Percentiles rank a stretch among this genome's conserved stretches.
Evolutionary conservation across 1,140 invertebrate species (phyloP).

Genomic region (Nixonia krombeini): DNA sequence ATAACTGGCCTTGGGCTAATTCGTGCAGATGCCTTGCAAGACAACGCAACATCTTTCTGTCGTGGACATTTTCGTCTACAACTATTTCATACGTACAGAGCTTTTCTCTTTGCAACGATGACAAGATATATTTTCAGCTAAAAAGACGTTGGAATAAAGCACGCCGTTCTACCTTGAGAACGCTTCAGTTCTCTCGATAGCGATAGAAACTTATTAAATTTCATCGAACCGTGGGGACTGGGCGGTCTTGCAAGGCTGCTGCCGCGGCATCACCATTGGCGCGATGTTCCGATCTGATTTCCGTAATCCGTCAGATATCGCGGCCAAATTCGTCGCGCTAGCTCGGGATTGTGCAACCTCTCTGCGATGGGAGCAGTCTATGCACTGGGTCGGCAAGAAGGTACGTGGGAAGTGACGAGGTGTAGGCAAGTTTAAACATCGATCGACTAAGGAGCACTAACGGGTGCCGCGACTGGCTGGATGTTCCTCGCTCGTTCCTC

Average conservation of each 20-base stretch:
- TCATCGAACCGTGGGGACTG: slow-evolving; percentile 4
- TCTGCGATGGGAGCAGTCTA: slow-evolving; percentile 34
- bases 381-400: slow-evolving; percentile 24
- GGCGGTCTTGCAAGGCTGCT: neutral
- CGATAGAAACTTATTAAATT: slow-evolving; percentile 15
- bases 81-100: neutral
- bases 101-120: neutral
- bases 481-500: slow-evolving; percentile 49
- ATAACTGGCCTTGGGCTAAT: neutral
- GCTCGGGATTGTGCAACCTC: slow-evolving; percentile 22
- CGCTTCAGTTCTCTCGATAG: no score
- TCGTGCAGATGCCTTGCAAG: slow-evolving; percentile 8
- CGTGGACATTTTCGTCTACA: no score
- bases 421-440: slow-evolving; percentile 62
- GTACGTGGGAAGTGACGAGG: no score
- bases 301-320: slow-evolving; percentile 13
- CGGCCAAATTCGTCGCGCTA: slow-evolving; percentile 22
- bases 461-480: no score
- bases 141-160: no score
- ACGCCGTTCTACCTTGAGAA: neutral
- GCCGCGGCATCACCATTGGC: slow-evolving; percentile 8
- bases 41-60: no score
- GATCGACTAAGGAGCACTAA: slow-evolving; percentile 60
- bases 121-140: no score
- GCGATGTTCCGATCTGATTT: slow-evolving; percentile 21